phyloP scores from a whole-genome alignment of 2,113 vertebrate species.

The Tichodroma muraria region DNA sequence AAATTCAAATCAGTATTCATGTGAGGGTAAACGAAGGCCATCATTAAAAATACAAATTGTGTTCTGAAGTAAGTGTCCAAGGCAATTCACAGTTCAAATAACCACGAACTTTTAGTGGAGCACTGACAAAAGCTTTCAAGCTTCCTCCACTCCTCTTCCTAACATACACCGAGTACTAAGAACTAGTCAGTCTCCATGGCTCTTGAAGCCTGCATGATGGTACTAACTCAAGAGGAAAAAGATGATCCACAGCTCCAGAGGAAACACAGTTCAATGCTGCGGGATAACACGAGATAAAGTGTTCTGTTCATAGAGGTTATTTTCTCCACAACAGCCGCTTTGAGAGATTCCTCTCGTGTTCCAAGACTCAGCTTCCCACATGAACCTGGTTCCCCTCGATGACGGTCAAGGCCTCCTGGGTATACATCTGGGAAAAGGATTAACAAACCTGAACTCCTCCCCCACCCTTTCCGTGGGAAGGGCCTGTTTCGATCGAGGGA shows the following conservation, averaged over 20 bases:
- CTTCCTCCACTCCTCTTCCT: background rate
- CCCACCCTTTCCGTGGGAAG: too few relatives aligned
- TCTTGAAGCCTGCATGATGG: background rate
- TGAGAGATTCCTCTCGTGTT: background rate
- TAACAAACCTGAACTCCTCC: background rate
- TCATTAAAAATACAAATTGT: background rate
- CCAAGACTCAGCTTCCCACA: background rate
- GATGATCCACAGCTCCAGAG: background rate
- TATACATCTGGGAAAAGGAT: fast-evolving
- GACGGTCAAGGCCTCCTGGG: fast-evolving
- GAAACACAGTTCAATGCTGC: background rate
- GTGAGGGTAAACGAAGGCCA: background rate
- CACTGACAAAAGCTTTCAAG: background rate
- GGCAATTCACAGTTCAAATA: background rate
- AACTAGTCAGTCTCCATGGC: background rate
- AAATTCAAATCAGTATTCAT: background rate
- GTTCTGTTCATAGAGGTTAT: fast-evolving
- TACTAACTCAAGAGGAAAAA: background rate
- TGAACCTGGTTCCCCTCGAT: fast-evolving
- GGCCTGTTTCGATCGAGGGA: fast-evolving
- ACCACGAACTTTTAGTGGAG: background rate
- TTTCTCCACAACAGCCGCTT: too few relatives aligned
- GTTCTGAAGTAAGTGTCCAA: background rate
- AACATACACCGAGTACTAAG: background rate
- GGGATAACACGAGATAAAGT: background rate